A percentile compares a stretch with the other conserved stretches of the same genome.
Evolutionary conservation across 1,140 invertebrate species (phyloP).

Genomic region (Drosophila orena): DNA sequence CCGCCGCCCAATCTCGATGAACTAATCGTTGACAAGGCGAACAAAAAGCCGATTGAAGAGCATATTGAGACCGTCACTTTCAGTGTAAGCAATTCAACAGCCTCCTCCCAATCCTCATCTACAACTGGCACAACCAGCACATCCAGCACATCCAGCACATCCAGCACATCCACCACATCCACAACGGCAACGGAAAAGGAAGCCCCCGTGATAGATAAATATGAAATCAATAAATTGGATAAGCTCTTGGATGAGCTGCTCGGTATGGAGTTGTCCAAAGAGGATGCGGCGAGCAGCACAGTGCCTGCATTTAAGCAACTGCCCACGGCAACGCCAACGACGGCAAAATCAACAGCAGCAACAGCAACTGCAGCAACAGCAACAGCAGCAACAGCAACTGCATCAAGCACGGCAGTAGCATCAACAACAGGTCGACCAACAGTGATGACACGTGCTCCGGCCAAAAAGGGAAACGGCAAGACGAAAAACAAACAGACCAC

Average conservation of each 20-base stretch:
- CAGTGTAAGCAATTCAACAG: constrained; percentile 45
- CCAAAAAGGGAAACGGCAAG: constrained; percentile 66
- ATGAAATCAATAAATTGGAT: constrained; percentile 74
- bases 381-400: constrained; percentile 24
- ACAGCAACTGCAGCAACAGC: constrained; percentile 17
- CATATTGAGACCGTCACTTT: constrained; percentile 47
- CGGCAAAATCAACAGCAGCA: constrained; percentile 23
- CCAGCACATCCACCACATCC: too few relatives aligned
- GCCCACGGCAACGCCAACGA: constrained; percentile 32
- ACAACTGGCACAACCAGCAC: constrained; percentile 11
- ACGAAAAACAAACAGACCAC: constrained; percentile 58
- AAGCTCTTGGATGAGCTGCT: constrained; percentile 69
- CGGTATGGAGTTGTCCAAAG: constrained; percentile 48
- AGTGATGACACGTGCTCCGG: constrained; percentile 48
- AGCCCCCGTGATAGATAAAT: constrained; percentile 59
- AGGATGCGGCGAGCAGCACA: constrained; percentile 45
- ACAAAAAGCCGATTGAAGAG: constrained; percentile 76
- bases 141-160: constrained; percentile 1
- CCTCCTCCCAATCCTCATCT: constrained; percentile 1
- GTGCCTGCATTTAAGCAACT: constrained; percentile 71
- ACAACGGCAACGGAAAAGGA: constrained; percentile 38
- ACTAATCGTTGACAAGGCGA: constrained; percentile 86
- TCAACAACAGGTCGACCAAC: constrained; percentile 44
- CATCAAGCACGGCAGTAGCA: constrained; percentile 13
- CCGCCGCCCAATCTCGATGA: constrained; percentile 88